Evolutionary conservation across 2,113 vertebrate genomes (phyloP).

Genomic region (Panthera uncia): DNA sequence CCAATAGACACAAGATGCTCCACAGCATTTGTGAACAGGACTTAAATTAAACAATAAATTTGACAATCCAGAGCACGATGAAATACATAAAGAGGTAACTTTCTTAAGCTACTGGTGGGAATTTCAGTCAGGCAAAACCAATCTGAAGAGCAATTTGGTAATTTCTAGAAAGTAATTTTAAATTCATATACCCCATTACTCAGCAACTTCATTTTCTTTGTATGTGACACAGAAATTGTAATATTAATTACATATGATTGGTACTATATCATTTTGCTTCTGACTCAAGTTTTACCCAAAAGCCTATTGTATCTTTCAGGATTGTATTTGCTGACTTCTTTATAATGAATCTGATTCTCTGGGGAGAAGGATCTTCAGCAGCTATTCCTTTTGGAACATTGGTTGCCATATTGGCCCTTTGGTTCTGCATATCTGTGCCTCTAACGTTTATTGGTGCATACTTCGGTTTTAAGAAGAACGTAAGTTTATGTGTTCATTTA

Average conservation of each 20-base stretch:
- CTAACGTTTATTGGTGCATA: constrained; percentile 97
- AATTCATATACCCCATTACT: neutral
- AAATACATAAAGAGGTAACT: neutral
- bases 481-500: constrained; percentile 81
- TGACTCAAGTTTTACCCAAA: constrained; percentile 53
- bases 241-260: constrained; percentile 4
- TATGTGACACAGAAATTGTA: neutral
- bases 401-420: constrained; percentile 96
- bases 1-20: neutral
- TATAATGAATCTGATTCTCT: constrained; percentile 98
- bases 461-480: constrained; percentile 98
- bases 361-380: constrained; percentile 98
- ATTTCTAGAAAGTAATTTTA: constrained; percentile 23
- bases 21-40: neutral
- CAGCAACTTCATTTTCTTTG: neutral
- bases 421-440: constrained; percentile 99
- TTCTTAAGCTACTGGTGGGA: neutral
- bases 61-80: neutral
- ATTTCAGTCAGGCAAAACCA: neutral
- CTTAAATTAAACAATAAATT: neutral
- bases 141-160: neutral
- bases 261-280: constrained; percentile 44
- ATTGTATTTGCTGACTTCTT: constrained; percentile 99
- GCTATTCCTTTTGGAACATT: constrained; percentile 97
- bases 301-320: constrained; percentile 84